Percentiles rank a stretch among this genome's conserved stretches.
These are phyloP conservation scores for Catamblyrhynchus diadema DNA, from an alignment of 2,797 vertebrate genomes.

Conservation along the genomic window DNA sequence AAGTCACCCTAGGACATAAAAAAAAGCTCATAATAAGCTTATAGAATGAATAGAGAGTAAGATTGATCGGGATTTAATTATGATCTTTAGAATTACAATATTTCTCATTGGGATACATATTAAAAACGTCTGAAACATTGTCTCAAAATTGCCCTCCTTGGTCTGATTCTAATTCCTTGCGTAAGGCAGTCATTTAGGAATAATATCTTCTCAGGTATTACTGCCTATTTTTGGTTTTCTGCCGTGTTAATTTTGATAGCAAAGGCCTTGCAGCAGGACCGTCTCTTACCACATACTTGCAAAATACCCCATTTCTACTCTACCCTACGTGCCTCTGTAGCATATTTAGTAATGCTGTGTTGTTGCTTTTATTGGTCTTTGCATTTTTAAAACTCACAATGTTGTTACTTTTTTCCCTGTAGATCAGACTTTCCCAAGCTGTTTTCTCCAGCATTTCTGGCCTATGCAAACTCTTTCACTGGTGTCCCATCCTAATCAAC, in stretches of 20 bases:
- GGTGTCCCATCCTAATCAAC: background rate
- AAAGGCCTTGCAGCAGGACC: background rate
- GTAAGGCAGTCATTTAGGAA: background rate
- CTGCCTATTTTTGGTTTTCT: background rate
- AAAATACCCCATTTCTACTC: background rate
- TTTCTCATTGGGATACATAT: background rate
- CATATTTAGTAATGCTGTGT: background rate
- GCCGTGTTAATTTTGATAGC: constrained; percentile 1
- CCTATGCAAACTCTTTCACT: background rate
- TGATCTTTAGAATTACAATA: background rate
- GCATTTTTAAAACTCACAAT: background rate
- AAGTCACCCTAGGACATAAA: background rate
- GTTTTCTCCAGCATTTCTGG: background rate
- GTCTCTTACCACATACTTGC: background rate
- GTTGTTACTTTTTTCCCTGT: background rate
- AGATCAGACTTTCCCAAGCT: background rate
- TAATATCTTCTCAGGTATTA: background rate
- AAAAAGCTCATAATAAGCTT: background rate
- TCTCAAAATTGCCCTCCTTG: background rate
- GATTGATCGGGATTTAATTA: background rate
- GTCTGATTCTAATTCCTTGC: background rate
- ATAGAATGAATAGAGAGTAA: background rate
- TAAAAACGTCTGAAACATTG: background rate
- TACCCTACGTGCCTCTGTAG: background rate
- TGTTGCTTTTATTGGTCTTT: background rate